Evolutionary conservation across 2,888 invertebrate genomes (phyloP), one percentile per base, ranked within the genome.

Genomic region (Hydrotaea diabolus): DNA sequence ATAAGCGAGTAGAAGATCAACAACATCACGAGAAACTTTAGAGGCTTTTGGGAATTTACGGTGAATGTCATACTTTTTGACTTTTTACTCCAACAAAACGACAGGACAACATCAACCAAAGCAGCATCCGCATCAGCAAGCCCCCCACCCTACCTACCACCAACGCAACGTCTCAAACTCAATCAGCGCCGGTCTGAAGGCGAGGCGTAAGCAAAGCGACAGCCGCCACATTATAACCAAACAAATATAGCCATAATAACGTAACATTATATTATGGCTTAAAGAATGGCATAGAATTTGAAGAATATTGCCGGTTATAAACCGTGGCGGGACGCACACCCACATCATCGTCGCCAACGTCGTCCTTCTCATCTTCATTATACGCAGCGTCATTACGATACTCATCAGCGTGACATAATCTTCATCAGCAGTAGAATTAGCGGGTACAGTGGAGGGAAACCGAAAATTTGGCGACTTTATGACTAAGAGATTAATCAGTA

Each of bases 21-120:
- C 62, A 15, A 15, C 59, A 59, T 2, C 57, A 69, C n/a, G 19
- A 17, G 31, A 17, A 53, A 53, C 39, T 74, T 46, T 59, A 23
- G 31, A 59, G 74, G 46, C 66, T 74, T 79, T n/a, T 55, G 55
- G 57, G 69, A 75, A 80, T 74, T 59, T 31, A 57, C 31, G 31
- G 17, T 66, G 69, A 74, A 74, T 75, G 80, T 74, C 74, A 75
- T 59, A 69, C 46, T 75, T 69, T 69, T 66, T 46, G 55, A 72
- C 62, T 17, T 72, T 11, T 62, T 64, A 39, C 19, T 36, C 31
- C 31, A 55, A 62, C 43, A 71, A 77, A 49, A 26, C 64, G 17
- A 49, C 62, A 59, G 72, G 55, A 43, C 17, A 64, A 57, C 62
- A 46, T 21, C 66, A 74, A 43, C 53, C 7, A 19, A 36, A 36